Evolutionary conservation across 2,113 vertebrate genomes (phyloP).

Genomic region (Lampris megalopsis): DNA sequence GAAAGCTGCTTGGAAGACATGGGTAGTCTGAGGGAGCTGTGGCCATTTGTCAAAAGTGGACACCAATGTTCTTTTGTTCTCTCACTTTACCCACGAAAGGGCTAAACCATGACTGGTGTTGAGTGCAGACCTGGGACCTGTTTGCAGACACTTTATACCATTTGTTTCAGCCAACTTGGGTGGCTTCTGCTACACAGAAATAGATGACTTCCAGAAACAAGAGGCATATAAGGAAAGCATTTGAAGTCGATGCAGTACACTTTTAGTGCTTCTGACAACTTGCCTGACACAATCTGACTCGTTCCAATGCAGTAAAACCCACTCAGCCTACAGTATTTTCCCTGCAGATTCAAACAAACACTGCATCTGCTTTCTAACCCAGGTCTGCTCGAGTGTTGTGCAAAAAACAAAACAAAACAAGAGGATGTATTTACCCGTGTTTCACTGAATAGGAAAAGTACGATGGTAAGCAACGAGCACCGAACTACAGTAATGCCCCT

Average conservation of each 20-base stretch:
- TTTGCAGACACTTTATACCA: background rate
- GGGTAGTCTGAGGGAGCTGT: constrained; percentile 28
- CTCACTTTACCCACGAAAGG: constrained; percentile 60
- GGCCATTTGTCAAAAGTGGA: constrained; percentile 19
- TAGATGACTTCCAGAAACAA: too few relatives aligned
- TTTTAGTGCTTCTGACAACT: background rate
- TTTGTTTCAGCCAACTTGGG: too few relatives aligned
- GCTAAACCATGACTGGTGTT: constrained; percentile 51
- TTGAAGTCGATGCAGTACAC: background rate
- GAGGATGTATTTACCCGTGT: background rate
- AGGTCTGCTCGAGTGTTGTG: constrained; percentile 68
- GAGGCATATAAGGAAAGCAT: background rate
- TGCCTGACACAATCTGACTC: background rate
- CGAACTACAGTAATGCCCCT: constrained; percentile 18
- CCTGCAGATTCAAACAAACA: too few relatives aligned
- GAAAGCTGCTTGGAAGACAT: constrained; percentile 53
- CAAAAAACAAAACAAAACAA: constrained; percentile 39
- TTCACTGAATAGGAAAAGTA: background rate
- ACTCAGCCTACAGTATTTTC: background rate
- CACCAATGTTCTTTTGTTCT: constrained; percentile 8
- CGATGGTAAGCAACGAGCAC: constrained; percentile 40
- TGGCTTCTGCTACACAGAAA: too few relatives aligned
- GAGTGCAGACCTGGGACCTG: constrained; percentile 60
- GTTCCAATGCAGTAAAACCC: constrained; percentile 20
- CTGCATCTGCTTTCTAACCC: constrained; percentile 58